These are phyloP conservation scores for Cheirogaleus major DNA, from an alignment of 2,797 vertebrate species.

Conservation along the genomic window DNA sequence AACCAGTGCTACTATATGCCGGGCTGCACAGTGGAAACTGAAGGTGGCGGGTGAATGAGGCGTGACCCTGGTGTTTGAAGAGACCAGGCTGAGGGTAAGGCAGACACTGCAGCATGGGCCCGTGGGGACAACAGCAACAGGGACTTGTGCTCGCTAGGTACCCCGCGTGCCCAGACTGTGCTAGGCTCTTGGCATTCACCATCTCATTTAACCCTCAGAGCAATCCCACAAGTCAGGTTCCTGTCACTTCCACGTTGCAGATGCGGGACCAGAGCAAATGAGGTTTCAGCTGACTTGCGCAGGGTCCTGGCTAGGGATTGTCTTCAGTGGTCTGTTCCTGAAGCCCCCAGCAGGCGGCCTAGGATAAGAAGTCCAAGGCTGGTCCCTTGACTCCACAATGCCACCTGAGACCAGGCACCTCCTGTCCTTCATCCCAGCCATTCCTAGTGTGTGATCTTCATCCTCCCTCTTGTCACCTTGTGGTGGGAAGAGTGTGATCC, in stretches of 20 bases:
- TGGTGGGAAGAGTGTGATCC: neutral
- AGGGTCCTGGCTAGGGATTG: neutral
- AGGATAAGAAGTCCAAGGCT: neutral
- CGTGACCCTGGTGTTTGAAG: neutral
- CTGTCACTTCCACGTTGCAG: neutral
- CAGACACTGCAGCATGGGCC: accelerated
- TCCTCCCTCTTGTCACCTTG: neutral
- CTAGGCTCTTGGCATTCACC: accelerated
- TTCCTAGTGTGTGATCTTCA: neutral
- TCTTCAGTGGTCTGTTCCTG: neutral
- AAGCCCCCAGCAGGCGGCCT: neutral
- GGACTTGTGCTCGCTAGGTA: accelerated
- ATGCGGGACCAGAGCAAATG: neutral
- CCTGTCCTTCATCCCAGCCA: neutral
- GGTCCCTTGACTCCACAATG: accelerated
- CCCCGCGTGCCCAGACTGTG: accelerated
- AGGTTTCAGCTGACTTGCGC: neutral
- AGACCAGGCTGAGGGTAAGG: neutral
- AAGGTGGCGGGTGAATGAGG: neutral
- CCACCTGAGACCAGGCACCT: neutral
- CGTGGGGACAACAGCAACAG: accelerated
- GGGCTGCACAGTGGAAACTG: neutral
- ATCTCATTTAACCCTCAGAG: neutral
- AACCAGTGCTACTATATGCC: neutral
- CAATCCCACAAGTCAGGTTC: neutral